Percentiles rank a stretch among this genome's conserved stretches.
These are phyloP conservation scores for Thysanoteuthis rhombus DNA, from an alignment of 2,888 invertebrate genomes.

Conservation along the genomic window DNA sequence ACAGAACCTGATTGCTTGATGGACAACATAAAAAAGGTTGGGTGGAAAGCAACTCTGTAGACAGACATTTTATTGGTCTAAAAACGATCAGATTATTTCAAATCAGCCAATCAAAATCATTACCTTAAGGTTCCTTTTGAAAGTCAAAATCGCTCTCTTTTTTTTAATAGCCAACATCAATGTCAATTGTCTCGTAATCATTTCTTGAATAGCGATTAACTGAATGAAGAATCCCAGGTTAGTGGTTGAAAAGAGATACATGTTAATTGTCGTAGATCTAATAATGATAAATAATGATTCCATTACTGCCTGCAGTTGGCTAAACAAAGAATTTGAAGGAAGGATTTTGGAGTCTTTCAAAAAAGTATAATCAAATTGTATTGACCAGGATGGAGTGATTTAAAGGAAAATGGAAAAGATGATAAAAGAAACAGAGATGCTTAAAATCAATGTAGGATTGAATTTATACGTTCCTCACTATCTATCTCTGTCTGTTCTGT, in stretches of 20 bases:
- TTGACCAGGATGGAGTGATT: not conserved
- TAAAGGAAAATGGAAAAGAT: not conserved
- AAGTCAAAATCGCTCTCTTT: not conserved
- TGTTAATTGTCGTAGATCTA: not conserved
- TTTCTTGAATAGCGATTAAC: not conserved
- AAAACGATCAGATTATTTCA: not conserved
- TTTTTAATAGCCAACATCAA: not conserved
- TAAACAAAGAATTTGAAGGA: not conserved
- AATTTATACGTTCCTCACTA: not conserved
- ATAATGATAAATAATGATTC: conserved; percentile 12
- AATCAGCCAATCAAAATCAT: not conserved
- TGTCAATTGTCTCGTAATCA: not conserved
- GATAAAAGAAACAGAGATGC: not conserved
- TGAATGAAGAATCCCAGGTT: not conserved
- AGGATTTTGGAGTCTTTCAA: not conserved
- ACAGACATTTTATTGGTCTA: too few species aligned
- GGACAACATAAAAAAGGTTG: too few species aligned
- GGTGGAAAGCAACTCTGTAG: too few species aligned
- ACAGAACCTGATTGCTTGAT: too few species aligned
- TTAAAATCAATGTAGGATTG: not conserved
- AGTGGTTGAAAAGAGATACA: not conserved
- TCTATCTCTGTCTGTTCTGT: too few species aligned
- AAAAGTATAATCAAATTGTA: not conserved
- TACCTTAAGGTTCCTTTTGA: not conserved
- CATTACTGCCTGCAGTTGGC: not conserved